phyloP scores from a whole-genome alignment of 2,797 vertebrate species.

The Labroides dimidiatus region DNA sequence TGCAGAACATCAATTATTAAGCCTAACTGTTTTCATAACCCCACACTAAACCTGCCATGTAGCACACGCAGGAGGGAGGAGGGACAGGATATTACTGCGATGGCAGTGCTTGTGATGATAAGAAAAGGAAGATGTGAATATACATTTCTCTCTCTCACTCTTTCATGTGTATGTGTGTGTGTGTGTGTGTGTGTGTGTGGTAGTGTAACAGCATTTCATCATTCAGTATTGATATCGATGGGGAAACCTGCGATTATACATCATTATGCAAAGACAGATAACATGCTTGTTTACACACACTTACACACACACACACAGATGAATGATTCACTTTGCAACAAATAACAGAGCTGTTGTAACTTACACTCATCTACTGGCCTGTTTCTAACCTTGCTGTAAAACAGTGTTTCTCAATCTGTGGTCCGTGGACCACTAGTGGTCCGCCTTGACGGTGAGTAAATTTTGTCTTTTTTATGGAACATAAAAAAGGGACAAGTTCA shows the following conservation, averaged over 20 bases:
- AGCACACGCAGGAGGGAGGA: conserved; percentile 77
- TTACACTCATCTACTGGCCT: conserved; percentile 1
- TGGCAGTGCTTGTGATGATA: conserved; percentile 61
- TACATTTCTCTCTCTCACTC: conserved; percentile 1
- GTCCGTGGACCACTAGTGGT: no score
- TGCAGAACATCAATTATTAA: conserved; percentile 94
- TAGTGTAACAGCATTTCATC: not conserved
- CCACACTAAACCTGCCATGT: conserved; percentile 75
- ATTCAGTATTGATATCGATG: conserved; percentile 25
- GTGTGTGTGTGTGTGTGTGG: not conserved
- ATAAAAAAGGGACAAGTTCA: no score
- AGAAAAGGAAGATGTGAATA: conserved; percentile 60
- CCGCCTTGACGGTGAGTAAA: no score
- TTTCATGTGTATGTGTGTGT: not conserved
- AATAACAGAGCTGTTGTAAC: not conserved
- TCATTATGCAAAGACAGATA: not conserved
- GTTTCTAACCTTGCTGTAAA: not conserved
- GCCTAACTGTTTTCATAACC: conserved; percentile 85
- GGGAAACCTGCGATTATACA: conserved; percentile 5
- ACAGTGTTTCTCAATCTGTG: no score
- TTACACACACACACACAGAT: not conserved
- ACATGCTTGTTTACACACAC: not conserved
- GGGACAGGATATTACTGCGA: conserved; percentile 48
- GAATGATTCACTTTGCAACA: not conserved
- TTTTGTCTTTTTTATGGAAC: no score